Conservation (phyloP, 2,888 invertebrate genomes). For the Drosophila infuscata region DNA sequence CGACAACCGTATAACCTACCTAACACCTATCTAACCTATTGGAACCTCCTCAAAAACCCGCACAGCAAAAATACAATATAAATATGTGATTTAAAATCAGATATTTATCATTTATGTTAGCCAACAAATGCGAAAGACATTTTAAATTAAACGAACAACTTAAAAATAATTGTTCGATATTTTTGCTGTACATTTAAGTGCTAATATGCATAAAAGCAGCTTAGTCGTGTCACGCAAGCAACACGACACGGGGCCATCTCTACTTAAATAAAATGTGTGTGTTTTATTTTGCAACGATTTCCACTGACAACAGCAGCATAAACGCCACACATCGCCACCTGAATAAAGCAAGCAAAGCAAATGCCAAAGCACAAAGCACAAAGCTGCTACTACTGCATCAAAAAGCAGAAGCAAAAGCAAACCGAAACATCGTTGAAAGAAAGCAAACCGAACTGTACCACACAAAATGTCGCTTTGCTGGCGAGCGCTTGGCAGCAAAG, state of each 20-base stretch:
- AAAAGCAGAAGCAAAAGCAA: slow-evolving; percentile 42
- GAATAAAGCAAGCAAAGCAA: slow-evolving; percentile 34
- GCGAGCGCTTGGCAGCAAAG: slow-evolving; percentile 20
- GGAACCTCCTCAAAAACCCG: background rate
- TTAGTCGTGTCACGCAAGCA: slow-evolving; percentile 24
- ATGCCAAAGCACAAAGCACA: slow-evolving; percentile 30
- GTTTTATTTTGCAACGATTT: slow-evolving; percentile 4
- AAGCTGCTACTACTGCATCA: slow-evolving; percentile 21
- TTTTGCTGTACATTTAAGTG: background rate
- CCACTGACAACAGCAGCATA: slow-evolving; percentile 12
- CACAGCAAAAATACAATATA: background rate
- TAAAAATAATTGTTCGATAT: background rate
- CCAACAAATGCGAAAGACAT: background rate
- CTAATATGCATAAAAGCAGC: background rate
- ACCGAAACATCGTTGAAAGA: slow-evolving; percentile 31
- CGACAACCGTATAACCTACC: too few relatives aligned
- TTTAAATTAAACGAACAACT: background rate
- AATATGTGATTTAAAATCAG: slow-evolving; percentile 1
- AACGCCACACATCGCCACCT: background rate
- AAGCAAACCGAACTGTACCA: slow-evolving; percentile 58
- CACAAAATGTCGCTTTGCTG: slow-evolving; percentile 16
- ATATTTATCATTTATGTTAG: background rate
- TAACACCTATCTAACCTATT: too few relatives aligned
- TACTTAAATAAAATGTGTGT: background rate
- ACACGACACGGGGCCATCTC: slow-evolving; percentile 7